A percentile compares a stretch with the other conserved stretches of the same genome.
phyloP scores from a whole-genome alignment of 1,140 invertebrate genomes.

The Ephestia elutella region DNA sequence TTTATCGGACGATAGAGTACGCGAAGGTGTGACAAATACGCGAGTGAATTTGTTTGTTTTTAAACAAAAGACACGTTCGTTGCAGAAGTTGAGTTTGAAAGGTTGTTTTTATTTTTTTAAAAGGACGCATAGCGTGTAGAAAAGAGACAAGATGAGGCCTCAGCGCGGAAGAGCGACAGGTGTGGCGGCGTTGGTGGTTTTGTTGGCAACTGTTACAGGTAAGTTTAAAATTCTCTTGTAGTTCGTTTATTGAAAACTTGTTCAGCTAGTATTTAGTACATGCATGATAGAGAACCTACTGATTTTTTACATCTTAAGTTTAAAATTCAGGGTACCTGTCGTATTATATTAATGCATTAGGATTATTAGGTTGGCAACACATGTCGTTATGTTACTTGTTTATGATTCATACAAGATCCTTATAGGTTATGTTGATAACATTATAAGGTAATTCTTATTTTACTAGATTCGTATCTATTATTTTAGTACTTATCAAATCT shows the following conservation, averaged over 20 bases:
- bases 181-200: slow-evolving; percentile 60
- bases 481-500: no score
- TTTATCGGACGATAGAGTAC: slow-evolving; percentile 44
- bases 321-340: not conserved
- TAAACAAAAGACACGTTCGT: slow-evolving; percentile 52
- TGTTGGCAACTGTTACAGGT: slow-evolving; percentile 66
- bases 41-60: slow-evolving; percentile 62
- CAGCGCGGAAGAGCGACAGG: slow-evolving; percentile 59
- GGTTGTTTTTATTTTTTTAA: slow-evolving; percentile 52
- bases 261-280: not conserved
- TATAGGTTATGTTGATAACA: not conserved
- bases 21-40: slow-evolving; percentile 55
- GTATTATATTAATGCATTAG: no score
- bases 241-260: no score
- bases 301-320: not conserved
- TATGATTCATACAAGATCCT: slow-evolving; percentile 5
- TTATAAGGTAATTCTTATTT: not conserved
- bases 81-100: slow-evolving; percentile 47
- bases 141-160: slow-evolving; percentile 67
- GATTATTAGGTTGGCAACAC: slow-evolving; percentile 2
- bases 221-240: slow-evolving; percentile 26
- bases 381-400: not conserved
- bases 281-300: no score
- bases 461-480: no score
- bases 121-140: slow-evolving; percentile 49